These are phyloP conservation scores for Trichomycterus rosablanca DNA, from an alignment of 2,113 vertebrate species.

Conservation along the genomic window DNA sequence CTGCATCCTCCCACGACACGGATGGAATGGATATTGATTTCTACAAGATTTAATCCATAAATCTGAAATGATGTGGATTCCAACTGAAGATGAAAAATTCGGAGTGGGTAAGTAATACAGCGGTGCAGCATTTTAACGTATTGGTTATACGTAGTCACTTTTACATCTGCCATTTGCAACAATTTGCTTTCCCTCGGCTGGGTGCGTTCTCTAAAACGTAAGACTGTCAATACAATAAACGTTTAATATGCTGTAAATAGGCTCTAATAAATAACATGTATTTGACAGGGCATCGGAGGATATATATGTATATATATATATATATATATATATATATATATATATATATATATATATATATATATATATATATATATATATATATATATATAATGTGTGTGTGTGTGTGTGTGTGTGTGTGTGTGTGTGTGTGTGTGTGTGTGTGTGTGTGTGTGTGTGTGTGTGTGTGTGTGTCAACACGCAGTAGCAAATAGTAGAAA, in stretches of 20 bases:
- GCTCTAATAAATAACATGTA: background rate
- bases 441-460: no score
- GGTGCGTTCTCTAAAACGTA: background rate
- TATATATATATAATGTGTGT: no score
- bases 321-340: no score
- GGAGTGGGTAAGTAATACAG: slow-evolving; percentile 28
- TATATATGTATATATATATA: no score
- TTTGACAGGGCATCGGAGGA: no score
- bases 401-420: no score
- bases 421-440: no score
- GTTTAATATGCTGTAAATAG: background rate
- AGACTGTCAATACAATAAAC: no score
- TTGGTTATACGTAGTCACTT: slow-evolving; percentile 6
- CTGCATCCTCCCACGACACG: slow-evolving; percentile 33
- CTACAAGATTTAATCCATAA: background rate
- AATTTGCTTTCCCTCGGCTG: slow-evolving; percentile 5
- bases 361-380: no score
- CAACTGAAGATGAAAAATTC: slow-evolving; percentile 37
- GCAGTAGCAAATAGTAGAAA: background rate
- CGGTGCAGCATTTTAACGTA: background rate
- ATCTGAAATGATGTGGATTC: slow-evolving; percentile 33
- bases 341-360: no score
- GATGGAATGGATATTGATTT: slow-evolving; percentile 19
- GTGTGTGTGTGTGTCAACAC: no score
- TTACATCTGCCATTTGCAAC: slow-evolving; percentile 7